Base-by-base conservation (phyloP, 2,113 vertebrate species). In the Anarrhichthys ocellatus region DNA sequence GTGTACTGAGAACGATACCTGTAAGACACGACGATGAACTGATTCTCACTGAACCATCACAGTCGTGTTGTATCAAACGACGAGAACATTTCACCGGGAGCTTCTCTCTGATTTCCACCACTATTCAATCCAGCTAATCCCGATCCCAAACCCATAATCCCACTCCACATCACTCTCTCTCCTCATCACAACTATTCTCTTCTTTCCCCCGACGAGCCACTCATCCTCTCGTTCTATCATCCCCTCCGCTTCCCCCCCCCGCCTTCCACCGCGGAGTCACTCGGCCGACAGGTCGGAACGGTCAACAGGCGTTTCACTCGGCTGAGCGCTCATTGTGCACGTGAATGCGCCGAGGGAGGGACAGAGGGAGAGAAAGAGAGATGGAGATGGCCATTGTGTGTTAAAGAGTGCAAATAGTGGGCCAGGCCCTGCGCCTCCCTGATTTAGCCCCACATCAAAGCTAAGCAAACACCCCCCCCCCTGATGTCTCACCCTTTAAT, bases 231-330 rank as follows among this genome's bases (percentile, higher is more conserved):
- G 4, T 80, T 73, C 71, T 76, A 56, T 58, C 85, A 36, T 62
- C 67, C 67, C 76, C 87, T 44, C 73, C 22, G 71, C 77, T 79
- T 34, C 95, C 94, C 94, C 93, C 73, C 89, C 77, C 88, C 85
- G 74, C 62, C 92, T 95, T 93, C 94, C 93, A 69, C 89, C n/a
- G n/a, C 24, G 54, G 10, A 88, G 42, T 82, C 93, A 78, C 92
- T 92, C 22, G 93, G 46, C 76, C 87, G 88, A 86, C 90, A 92
- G 92, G 89, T 94, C 36, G 95, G 95, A 97, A 97, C 95, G 95
- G 96, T 97, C 97, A 96, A 96, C 95, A 96, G 92, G 82, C 91
- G 96, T 97, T 95, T 94, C 97, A 96, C 95, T 96, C 91, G 93
- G 78, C 36, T 66, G 96, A 93, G 82, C 90, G 92, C 80, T 93